Conservation (phyloP, 2,888 invertebrate genomes). For the Himalopsyche kuldschensis region DNA sequence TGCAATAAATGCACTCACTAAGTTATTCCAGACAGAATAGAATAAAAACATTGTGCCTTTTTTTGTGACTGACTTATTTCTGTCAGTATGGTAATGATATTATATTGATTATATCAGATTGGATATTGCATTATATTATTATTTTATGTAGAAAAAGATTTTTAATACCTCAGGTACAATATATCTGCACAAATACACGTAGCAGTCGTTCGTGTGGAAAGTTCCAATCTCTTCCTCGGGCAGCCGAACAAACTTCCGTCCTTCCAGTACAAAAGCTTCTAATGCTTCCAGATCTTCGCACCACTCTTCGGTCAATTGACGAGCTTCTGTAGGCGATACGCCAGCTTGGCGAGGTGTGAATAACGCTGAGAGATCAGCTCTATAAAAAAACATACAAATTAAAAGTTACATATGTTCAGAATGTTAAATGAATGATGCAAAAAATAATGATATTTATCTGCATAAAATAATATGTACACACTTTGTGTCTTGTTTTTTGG, state of each 20-base stretch:
- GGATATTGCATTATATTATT: neutral
- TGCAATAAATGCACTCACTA: too few relatives aligned
- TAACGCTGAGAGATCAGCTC: slow-evolving; percentile 90
- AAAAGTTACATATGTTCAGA: neutral
- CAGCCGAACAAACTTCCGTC: slow-evolving; percentile 93
- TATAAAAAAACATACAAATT: slow-evolving; percentile 52
- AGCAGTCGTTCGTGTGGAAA: slow-evolving; percentile 94
- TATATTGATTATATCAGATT: too few relatives aligned
- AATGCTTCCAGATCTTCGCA: slow-evolving; percentile 97
- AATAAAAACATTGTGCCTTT: too few relatives aligned
- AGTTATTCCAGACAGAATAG: too few relatives aligned
- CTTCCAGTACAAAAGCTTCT: slow-evolving; percentile 96
- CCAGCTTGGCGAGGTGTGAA: slow-evolving; percentile 93
- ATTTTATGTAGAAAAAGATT: neutral
- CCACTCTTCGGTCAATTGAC: slow-evolving; percentile 91
- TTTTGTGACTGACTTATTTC: too few relatives aligned
- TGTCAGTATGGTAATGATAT: too few relatives aligned
- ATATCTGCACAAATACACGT: slow-evolving; percentile 96
- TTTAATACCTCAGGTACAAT: slow-evolving; percentile 34
- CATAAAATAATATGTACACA: slow-evolving; percentile 42
- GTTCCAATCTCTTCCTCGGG: slow-evolving; percentile 91
- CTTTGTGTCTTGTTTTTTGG: slow-evolving; percentile 84
- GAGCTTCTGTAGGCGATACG: slow-evolving; percentile 83
- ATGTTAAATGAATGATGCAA: neutral
- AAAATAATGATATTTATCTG: neutral